phyloP scores from a whole-genome alignment of 37 sponge, comb jelly and placozoan species.

The Lycopodina hypogea region DNA sequence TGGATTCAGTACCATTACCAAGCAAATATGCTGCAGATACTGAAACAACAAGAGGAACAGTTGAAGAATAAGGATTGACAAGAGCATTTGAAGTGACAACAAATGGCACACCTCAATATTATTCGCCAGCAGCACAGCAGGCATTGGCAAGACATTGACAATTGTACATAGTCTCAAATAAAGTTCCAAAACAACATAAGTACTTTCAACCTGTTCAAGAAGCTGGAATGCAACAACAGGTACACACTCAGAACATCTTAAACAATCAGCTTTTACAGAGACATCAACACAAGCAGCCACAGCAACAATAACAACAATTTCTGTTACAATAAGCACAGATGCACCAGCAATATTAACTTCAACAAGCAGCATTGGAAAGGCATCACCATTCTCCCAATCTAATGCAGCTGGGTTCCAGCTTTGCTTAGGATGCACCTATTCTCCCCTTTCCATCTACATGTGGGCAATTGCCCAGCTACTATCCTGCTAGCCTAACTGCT shows the following conservation, averaged over 20 bases:
- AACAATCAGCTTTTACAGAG: background rate
- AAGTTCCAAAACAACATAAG: constrained; percentile 14
- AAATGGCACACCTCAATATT: too few species aligned
- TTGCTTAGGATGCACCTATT: background rate
- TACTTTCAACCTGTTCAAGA: background rate
- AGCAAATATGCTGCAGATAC: background rate
- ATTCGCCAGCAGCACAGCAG: background rate
- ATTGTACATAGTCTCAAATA: too few species aligned
- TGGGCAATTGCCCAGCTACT: background rate
- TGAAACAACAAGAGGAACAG: background rate
- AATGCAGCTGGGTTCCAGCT: background rate
- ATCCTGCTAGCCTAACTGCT: background rate
- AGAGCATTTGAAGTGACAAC: background rate
- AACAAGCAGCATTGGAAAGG: constrained; percentile 17
- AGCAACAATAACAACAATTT: background rate
- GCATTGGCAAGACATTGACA: background rate
- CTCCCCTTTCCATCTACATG: too few species aligned
- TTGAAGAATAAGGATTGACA: background rate
- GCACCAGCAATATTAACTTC: constrained; percentile 33
- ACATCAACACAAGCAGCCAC: background rate
- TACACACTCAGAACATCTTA: constrained; percentile 11
- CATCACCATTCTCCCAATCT: constrained; percentile 4
- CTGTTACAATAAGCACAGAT: constrained; percentile 17
- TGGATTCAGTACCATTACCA: background rate
- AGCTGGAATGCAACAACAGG: background rate